A percentile compares a stretch with the other conserved stretches of the same genome.
Evolutionary conservation across 1,140 invertebrate species (phyloP).

Genomic region (Pogonomyrmex barbatus): DNA sequence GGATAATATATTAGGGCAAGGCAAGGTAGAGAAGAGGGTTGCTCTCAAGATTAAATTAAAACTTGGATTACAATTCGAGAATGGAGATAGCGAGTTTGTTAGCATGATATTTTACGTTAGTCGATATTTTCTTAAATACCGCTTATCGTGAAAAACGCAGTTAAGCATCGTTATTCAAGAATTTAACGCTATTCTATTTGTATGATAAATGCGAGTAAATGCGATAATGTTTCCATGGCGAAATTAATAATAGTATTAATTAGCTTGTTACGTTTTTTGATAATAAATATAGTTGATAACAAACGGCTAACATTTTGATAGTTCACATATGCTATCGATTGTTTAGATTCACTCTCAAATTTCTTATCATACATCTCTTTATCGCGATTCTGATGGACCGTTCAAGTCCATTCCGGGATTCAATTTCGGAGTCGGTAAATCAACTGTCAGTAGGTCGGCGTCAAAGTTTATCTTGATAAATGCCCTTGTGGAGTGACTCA

Average conservation of each 20-base stretch:
- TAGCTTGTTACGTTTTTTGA: constrained; percentile 17
- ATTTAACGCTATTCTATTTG: neutral
- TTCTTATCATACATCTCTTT: constrained; percentile 29
- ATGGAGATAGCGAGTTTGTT: constrained; percentile 20
- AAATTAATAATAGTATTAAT: neutral
- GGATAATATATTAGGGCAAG: constrained; percentile 28
- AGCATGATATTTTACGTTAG: constrained; percentile 17
- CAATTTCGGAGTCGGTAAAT: constrained; percentile 61
- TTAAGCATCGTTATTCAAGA: neutral
- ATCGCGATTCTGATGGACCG: constrained; percentile 30
- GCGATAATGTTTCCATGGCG: neutral
- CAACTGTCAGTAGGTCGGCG: constrained; percentile 49
- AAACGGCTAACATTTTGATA: neutral
- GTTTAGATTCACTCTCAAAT: constrained; percentile 23
- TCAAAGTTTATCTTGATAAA: constrained; percentile 64
- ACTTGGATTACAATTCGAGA: constrained; percentile 34
- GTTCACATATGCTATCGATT: neutral
- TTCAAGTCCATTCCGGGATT: constrained; percentile 33
- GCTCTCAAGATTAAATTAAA: constrained; percentile 44
- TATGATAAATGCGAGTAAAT: neutral
- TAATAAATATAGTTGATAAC: neutral
- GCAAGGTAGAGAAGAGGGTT: neutral
- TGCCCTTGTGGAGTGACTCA: constrained; percentile 8
- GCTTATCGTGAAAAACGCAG: neutral
- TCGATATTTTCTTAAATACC: neutral